Percentiles rank a stretch among this genome's conserved stretches.
phyloP scores from a whole-genome alignment of 2,113 vertebrate species.

The Zapus hudsonius region DNA sequence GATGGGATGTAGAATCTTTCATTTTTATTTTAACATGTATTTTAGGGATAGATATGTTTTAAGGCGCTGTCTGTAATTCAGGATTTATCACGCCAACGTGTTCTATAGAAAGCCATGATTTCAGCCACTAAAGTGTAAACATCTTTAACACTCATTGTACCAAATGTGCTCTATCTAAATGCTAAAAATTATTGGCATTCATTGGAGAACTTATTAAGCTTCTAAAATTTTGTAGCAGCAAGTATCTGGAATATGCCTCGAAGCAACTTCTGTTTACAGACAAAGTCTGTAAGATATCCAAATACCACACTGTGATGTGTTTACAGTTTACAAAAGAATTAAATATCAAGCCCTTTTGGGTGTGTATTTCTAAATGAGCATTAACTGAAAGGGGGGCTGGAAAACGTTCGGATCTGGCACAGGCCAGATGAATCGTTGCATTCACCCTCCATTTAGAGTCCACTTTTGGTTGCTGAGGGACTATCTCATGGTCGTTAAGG shows the following conservation, averaged over 20 bases:
- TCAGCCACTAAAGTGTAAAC: constrained; percentile 41
- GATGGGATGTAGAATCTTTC: not conserved
- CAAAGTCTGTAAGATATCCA: constrained; percentile 73
- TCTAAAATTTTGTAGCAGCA: constrained; percentile 68
- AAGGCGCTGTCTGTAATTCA: constrained; percentile 45
- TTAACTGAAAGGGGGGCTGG: constrained; percentile 39
- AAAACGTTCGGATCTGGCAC: constrained; percentile 33
- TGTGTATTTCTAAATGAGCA: constrained; percentile 70
- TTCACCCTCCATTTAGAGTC: constrained; percentile 42
- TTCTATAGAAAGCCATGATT: constrained; percentile 1
- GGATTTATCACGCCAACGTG: constrained; percentile 55
- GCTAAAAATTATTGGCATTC: constrained; percentile 66
- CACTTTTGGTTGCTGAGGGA: constrained; percentile 6
- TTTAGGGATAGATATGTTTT: constrained; percentile 47
- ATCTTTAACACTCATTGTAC: constrained; percentile 28
- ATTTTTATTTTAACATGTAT: constrained; percentile 54
- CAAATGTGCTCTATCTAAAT: constrained; percentile 47
- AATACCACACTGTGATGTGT: constrained; percentile 73
- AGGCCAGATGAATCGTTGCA: constrained; percentile 34
- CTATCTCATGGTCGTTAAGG: constrained; percentile 42
- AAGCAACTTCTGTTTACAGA: constrained; percentile 76
- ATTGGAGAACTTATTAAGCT: constrained; percentile 67
- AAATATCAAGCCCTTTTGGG: constrained; percentile 61
- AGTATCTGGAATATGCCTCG: constrained; percentile 66
- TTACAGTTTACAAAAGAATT: constrained; percentile 67